Evolutionary conservation across 2,888 invertebrate species (phyloP), one percentile per base, ranked within the genome.

Genomic region (Eilema griseolum): DNA sequence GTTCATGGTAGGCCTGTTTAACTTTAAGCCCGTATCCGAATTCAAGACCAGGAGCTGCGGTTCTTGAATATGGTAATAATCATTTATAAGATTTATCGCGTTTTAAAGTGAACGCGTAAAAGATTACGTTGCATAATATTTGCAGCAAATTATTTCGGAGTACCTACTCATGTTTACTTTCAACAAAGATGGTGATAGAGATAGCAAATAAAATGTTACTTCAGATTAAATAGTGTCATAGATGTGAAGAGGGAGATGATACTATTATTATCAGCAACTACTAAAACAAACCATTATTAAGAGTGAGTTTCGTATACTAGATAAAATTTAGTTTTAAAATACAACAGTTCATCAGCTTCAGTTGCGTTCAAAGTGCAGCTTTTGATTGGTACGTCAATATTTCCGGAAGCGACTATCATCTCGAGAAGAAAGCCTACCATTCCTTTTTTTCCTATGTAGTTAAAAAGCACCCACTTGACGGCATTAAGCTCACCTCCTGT

Each of bases 21-120:
- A 66, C 62, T 71, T 71, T 61, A 26, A 20, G 33, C 82, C 82
- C 82, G 83, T 82, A 84, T 77, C 7, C 70, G 46, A 71, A 66
- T 76, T 75, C 74, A 81, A 82, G 67, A 76, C 83, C 73, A 56
- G 83, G 56, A 83, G 82, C 83, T 81, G 83, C 8, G 77, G 82
- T 76, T 74, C 72, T 66, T 16, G 26, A 72, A 66, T 80, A 69
- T 63, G 59, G 61, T 11, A 46, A 57, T 57, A 72, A 57, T 71
- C 70, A 73, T 77, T 77, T 31, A 62, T 20, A 67, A 33, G 65
- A 72, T 72, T 68, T 65, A 68, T 67, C 10, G 20, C n/a, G 28
- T n/a, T 33, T 72, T 66, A 72, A 69, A 64, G 23, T 23, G 57
- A 57, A 46, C 41, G 46, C 23, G 60, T 61, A 56, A 68, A 72